A percentile compares a stretch with the other conserved stretches of the same genome.
These are phyloP conservation scores for Zosterops hypoxanthus DNA, from an alignment of 2,113 vertebrate species.

Conservation along the genomic window DNA sequence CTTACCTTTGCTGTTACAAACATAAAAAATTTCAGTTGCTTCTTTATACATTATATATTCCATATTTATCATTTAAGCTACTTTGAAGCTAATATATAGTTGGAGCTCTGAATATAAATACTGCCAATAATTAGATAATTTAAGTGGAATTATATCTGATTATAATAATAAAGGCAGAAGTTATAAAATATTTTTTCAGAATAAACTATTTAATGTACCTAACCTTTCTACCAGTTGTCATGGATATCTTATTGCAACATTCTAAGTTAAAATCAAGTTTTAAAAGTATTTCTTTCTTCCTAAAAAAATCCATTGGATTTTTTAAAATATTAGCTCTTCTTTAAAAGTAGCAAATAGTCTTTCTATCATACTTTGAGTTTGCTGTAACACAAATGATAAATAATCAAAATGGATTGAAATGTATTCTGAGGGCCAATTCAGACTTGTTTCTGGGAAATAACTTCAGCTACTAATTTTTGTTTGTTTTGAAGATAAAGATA, in stretches of 20 bases:
- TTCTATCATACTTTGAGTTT: neutral
- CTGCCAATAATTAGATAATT: neutral
- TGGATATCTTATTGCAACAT: fast-evolving
- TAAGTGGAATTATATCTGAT: neutral
- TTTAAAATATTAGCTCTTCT: neutral
- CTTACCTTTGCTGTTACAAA: neutral
- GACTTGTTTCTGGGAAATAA: neutral
- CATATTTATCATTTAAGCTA: neutral
- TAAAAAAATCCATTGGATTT: fast-evolving
- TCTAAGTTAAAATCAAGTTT: neutral
- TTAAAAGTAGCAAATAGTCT: neutral
- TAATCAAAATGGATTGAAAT: neutral
- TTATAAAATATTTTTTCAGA: neutral
- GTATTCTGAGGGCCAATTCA: neutral
- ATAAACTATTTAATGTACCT: neutral
- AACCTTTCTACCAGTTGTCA: neutral
- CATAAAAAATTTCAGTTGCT: neutral
- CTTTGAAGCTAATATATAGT: neutral
- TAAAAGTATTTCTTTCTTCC: neutral
- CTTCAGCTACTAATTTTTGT: neutral
- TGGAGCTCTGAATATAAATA: neutral
- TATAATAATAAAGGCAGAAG: neutral
- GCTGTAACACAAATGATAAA: neutral
- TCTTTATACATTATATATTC: neutral
- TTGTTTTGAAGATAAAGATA: neutral